Conservation (phyloP, 1,140 invertebrate species). For the Megalonaias nervosa region DNA sequence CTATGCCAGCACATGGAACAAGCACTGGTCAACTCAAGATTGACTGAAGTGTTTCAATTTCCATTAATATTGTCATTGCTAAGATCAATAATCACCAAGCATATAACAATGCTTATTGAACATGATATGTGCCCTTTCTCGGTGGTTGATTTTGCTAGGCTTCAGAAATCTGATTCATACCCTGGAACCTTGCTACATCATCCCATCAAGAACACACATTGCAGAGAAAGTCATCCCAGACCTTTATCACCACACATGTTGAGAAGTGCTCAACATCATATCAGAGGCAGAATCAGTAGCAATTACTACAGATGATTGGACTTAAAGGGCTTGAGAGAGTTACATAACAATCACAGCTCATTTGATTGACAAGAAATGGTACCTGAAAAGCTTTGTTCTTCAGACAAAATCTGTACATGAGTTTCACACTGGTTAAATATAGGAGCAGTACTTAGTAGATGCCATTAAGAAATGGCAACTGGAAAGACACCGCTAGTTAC, state of each 20-base stretch:
- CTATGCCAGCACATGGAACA: not conserved
- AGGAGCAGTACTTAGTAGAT: not conserved
- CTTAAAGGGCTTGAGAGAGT: constrained; percentile 9
- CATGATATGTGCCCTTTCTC: constrained; percentile 10
- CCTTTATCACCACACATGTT: not conserved
- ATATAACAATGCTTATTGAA: not conserved
- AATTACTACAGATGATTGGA: constrained; percentile 22
- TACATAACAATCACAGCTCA: constrained; percentile 19
- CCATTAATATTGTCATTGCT: not conserved
- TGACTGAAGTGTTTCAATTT: not conserved
- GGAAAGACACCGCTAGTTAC: not conserved
- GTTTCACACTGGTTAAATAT: constrained; percentile 12
- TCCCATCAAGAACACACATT: constrained; percentile 19
- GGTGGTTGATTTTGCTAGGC: constrained; percentile 4
- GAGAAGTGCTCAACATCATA: not conserved
- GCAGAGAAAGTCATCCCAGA: constrained; percentile 8
- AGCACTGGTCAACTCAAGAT: not conserved
- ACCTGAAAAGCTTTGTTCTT: not conserved
- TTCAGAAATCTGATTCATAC: constrained; percentile 17
- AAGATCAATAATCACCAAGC: not conserved
- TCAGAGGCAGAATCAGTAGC: not conserved
- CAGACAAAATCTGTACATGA: constrained; percentile 13
- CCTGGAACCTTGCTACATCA: constrained; percentile 14
- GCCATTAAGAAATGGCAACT: constrained; percentile 16
- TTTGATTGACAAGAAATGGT: constrained; percentile 15